Evolutionary conservation across 2,797 vertebrate genomes (phyloP), one percentile per base, ranked within the genome.

Genomic region (Chaunax sp.): DNA sequence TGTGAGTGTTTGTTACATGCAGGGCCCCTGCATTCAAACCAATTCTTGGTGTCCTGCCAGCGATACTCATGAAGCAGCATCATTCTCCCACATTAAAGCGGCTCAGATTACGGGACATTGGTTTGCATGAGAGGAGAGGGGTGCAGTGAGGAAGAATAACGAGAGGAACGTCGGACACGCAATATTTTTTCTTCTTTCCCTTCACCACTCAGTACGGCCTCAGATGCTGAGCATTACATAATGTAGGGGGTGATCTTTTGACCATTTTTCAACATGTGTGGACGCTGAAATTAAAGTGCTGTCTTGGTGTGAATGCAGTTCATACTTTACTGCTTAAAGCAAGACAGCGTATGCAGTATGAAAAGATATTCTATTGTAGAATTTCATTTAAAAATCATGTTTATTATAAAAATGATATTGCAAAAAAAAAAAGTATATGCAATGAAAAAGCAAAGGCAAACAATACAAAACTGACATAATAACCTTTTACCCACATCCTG

Each of bases 61-160:
- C 18, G 81, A 87, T 90, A 80, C 79, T 78, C 79, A 67, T 81
- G 78, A 79, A 84, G 83, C 84, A 53, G 72, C 60, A 75, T 55
- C 76, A 65, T 63, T 77, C 77, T 52, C 52, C 76, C 61, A 59
- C 81, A 90, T 87, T 90, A 91, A 55, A 61, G 51, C 60, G 50
- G 82, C 84, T 93, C 87, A 55, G 74, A 83, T 92, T 93, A 69
- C 91, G 72, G 63, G 67, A 89, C 88, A 92, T 92, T 90, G 81
- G 87, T 83, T 84, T 72, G 78, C 85, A 90, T 84, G 70, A 78
- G 80, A 76, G 78, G 38, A 78, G 53, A 58, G 50, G 28, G 41
- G 55, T 22, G 43, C n/a, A 26, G 64, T 20, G 69, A 69, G 57
- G 63, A 72, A 68, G 82, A 82, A 58, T 74, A 86, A 85, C 66